phyloP scores from a whole-genome alignment of 2,113 vertebrate species.

The Haemorhous mexicanus region DNA sequence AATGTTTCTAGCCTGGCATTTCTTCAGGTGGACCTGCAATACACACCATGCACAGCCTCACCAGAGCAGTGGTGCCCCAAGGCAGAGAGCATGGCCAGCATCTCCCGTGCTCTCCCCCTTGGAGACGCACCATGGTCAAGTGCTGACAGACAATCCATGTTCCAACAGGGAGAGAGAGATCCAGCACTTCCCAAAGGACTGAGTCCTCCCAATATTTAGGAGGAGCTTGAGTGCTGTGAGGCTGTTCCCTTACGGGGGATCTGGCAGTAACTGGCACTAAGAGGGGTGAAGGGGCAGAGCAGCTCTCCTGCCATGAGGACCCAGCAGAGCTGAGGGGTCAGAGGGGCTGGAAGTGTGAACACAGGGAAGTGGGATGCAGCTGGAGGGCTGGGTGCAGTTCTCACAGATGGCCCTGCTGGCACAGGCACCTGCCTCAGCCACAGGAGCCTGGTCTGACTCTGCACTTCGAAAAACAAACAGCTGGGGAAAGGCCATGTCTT shows the following conservation, averaged over 20 bases:
- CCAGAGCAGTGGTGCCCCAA: neutral
- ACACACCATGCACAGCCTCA: neutral
- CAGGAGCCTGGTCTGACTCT: neutral
- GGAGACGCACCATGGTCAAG: rapidly evolving
- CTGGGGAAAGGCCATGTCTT: neutral
- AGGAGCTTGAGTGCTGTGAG: rapidly evolving
- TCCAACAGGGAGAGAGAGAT: neutral
- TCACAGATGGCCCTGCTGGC: neutral
- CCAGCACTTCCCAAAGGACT: neutral
- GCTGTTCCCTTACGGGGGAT: neutral
- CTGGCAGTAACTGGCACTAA: neutral
- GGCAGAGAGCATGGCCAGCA: neutral
- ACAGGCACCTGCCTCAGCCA: neutral
- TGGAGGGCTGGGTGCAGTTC: neutral
- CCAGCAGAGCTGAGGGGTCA: neutral
- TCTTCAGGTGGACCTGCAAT: neutral
- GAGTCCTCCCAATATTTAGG: neutral
- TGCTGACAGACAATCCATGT: neutral
- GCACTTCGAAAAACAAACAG: neutral
- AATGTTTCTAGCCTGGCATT: neutral
- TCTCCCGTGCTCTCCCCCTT: neutral
- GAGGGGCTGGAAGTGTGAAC: neutral
- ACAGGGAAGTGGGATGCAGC: neutral
- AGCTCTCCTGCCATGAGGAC: neutral
- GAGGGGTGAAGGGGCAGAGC: neutral